A percentile compares a stretch with the other conserved stretches of the same genome.
Evolutionary conservation across 2,797 vertebrate genomes (phyloP).

Genomic region (Aplochiton taeniatus): DNA sequence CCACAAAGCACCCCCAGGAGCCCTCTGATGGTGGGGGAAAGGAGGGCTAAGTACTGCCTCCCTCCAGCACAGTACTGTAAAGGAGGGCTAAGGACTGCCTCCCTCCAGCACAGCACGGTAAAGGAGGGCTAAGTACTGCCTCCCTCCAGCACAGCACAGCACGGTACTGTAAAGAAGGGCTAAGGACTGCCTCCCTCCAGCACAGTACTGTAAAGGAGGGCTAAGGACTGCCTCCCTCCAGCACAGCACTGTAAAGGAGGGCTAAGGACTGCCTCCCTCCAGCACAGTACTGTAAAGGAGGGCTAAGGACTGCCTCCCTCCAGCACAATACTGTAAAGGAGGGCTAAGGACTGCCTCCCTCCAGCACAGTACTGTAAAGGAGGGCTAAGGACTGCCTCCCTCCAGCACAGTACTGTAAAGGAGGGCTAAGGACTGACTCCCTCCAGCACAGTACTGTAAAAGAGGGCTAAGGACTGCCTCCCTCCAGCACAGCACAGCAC

Average conservation of each 20-base stretch:
- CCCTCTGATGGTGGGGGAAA: neutral
- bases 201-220: neutral
- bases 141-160: too few species aligned
- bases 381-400: conserved; percentile 10
- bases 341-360: conserved; percentile 11
- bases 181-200: conserved; percentile 10
- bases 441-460: neutral
- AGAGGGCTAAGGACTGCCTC: conserved; percentile 8
- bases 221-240: conserved; percentile 11
- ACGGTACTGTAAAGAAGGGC: neutral
- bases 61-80: neutral
- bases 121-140: conserved; percentile 8
- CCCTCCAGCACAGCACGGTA: neutral
- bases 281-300: neutral
- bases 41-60: conserved; percentile 9
- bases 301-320: conserved; percentile 12
- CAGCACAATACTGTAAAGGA: neutral
- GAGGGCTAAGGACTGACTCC: conserved; percentile 7
- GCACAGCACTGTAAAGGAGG: neutral
- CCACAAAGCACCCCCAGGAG: conserved; percentile 19
- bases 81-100: conserved; percentile 9
- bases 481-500: too few species aligned
- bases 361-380: neutral
- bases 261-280: conserved; percentile 12
- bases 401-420: neutral